phyloP scores from a whole-genome alignment of 2,113 vertebrate genomes.

The Sterna hirundo region DNA sequence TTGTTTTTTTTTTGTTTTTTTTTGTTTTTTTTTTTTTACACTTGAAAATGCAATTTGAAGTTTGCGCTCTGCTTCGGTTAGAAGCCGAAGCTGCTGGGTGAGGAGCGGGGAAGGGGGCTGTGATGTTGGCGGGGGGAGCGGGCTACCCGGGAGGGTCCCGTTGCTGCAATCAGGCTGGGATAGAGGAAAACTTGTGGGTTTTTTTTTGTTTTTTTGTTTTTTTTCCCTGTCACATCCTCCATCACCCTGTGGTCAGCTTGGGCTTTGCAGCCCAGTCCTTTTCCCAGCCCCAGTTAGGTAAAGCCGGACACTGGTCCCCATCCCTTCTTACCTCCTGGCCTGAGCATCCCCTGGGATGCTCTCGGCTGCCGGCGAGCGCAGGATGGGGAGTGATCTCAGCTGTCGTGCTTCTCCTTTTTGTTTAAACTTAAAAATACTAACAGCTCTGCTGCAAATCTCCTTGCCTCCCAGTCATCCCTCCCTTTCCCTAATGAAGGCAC shows the following conservation, averaged over 20 bases:
- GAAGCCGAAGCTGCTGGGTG: rapidly evolving
- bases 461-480: conserved; percentile 3
- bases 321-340: not conserved
- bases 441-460: conserved; percentile 33
- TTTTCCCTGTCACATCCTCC: not conserved
- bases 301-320: not conserved
- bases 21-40: not conserved
- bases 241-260: not conserved
- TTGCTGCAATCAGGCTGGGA: not conserved
- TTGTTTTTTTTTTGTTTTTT: not conserved
- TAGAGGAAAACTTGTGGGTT: not conserved
- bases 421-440: conserved; percentile 58
- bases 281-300: not conserved
- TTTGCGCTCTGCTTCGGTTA: not conserved
- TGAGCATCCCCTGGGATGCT: not conserved
- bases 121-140: rapidly evolving
- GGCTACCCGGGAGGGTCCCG: not conserved
- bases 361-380: not conserved
- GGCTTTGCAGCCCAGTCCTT: not conserved
- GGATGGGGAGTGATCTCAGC: conserved; percentile 13
- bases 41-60: not conserved
- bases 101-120: not conserved
- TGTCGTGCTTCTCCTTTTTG: conserved; percentile 5
- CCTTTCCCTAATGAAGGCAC: conserved; percentile 30
- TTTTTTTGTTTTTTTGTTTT: not conserved